Evolutionary conservation across 2,113 vertebrate genomes (phyloP).

Genomic region (Mobula birostris): DNA sequence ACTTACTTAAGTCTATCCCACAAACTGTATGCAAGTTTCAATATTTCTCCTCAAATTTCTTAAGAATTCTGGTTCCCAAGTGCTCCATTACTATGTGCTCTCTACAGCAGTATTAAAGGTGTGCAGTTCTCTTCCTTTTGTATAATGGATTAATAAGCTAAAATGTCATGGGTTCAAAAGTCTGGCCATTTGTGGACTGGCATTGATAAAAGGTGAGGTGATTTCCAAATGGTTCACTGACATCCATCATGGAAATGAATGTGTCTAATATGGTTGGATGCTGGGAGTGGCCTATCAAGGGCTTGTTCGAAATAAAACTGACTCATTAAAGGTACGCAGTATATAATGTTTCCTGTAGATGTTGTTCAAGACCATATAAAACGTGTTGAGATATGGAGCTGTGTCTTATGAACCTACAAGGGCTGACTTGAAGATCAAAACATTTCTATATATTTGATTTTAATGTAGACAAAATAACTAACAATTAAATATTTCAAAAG

Average conservation of each 20-base stretch:
- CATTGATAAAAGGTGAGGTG: background rate
- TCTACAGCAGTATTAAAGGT: background rate
- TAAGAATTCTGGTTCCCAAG: background rate
- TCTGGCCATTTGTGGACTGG: background rate
- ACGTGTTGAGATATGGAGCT: no score
- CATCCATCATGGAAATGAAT: background rate
- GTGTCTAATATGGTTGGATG: background rate
- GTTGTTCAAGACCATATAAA: no score
- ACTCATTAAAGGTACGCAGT: background rate
- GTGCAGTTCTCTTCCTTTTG: background rate
- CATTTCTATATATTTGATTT: no score
- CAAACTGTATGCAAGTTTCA: background rate
- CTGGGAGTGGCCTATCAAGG: background rate
- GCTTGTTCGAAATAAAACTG: background rate
- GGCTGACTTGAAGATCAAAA: no score
- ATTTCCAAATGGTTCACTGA: background rate
- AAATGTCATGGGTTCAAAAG: background rate
- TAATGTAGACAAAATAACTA: background rate
- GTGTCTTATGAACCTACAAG: no score
- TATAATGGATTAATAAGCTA: background rate
- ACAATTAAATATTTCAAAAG: background rate
- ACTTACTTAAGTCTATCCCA: background rate
- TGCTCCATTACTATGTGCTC: background rate
- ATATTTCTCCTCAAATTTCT: background rate
- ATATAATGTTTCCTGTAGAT: background rate